Base-by-base conservation (phyloP, 2,797 vertebrate species). In the Odontamblyopus lacepedii region DNA sequence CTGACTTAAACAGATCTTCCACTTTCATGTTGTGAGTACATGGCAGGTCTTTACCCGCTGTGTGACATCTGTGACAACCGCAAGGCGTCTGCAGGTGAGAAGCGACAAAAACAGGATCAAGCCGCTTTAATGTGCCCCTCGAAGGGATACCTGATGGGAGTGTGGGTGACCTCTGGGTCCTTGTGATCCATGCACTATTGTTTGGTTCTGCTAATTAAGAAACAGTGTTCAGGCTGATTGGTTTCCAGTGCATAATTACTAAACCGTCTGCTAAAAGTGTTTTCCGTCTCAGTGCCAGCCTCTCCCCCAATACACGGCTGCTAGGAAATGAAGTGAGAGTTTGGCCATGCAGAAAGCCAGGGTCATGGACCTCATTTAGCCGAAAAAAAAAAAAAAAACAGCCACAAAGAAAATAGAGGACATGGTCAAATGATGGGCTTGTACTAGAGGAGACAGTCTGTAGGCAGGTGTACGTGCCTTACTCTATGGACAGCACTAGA, bases 131-230 rank as follows among this genome's bases (percentile, higher is more conserved):
- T 84, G 87, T 73, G 76, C 75, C 74, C 79, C 80, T 75, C 66
- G 12, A 61, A 75, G 77, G 83, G 88, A 83, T 75, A 89, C 89
- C 88, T 90, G 83, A 76, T 64, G 83, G 83, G 67, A 83, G 69
- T 1, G 38, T 35, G 53, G 73, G 77, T 86, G 90, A 93, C 89
- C 88, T 90, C 89, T 67, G 86, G 91, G 83, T 77, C 81, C 78
- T 90, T 76, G 67, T 87, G 92, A 89, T 88, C 87, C 80, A 87
- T 88, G 86, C 83, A 83, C 92, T 90, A 88, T 93, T 93, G 91
- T 93, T 94, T 90, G 88, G 90, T 90, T 90, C 89, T 85, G 88
- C 91, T 94, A 94, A 95, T 95, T 94, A 94, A 93, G 90, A 91
- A 91, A 84, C 88, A 78, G 83, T 91, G 92, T 94, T 94, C 90